Conservation (phyloP, 2,113 vertebrate species). For the Cephalopterus ornatus region DNA sequence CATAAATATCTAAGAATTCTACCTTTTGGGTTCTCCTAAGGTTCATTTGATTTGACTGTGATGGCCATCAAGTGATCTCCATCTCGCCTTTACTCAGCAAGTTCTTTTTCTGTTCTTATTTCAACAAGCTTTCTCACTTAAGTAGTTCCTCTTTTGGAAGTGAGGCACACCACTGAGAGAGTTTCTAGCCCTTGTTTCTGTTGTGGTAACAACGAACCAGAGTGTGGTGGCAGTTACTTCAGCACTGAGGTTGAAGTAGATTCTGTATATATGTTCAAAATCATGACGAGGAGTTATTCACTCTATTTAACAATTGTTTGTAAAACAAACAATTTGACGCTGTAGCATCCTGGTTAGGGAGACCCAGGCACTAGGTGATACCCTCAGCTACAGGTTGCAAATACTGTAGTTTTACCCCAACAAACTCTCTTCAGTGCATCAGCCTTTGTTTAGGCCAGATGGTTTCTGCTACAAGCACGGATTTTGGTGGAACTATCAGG, state of each 20-base stretch:
- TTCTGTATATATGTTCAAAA: neutral
- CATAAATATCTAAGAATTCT: neutral
- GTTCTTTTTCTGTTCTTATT: neutral
- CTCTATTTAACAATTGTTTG: neutral
- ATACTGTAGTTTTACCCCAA: neutral
- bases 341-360: neutral
- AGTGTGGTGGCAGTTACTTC: neutral
- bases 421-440: neutral
- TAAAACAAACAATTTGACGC: neutral
- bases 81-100: neutral
- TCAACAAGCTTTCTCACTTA: neutral
- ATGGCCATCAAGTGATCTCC: neutral
- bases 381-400: neutral
- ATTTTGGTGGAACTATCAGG: neutral
- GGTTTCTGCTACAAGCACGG: neutral
- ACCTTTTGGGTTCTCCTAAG: neutral
- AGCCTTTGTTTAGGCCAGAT: neutral
- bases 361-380: neutral
- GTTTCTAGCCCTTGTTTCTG: neutral
- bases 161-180: neutral
- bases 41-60: neutral
- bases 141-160: neutral
- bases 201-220: neutral
- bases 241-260: neutral
- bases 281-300: neutral